phyloP scores from a whole-genome alignment of 2,113 vertebrate species.

The Morphnarchus princeps region DNA sequence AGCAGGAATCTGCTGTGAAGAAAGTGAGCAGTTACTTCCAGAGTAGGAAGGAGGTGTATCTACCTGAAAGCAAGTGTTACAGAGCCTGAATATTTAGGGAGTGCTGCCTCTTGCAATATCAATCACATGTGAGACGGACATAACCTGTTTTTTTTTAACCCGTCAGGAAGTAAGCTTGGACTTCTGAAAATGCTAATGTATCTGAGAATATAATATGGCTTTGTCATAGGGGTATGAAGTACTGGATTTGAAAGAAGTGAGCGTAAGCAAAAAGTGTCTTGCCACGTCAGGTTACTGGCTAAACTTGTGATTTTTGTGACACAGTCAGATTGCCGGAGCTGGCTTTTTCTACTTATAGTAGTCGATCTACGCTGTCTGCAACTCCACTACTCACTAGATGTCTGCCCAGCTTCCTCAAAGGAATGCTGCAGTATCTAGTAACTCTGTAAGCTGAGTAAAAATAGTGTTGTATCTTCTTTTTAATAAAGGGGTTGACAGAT shows the following conservation, averaged over 20 bases:
- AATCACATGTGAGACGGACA: not conserved
- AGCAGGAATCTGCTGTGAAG: not conserved
- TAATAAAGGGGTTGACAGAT: not conserved
- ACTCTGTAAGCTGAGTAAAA: constrained; percentile 15
- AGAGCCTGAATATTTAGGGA: not conserved
- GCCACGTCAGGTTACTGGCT: constrained; percentile 38
- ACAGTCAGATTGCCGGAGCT: not conserved
- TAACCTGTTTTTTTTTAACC: not conserved
- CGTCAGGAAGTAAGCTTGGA: constrained; percentile 1
- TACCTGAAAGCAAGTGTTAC: not conserved
- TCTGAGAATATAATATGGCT: not conserved
- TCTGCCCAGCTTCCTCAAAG: constrained; percentile 45
- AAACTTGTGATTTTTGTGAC: not conserved
- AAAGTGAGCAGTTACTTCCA: not conserved
- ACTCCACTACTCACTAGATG: not conserved
- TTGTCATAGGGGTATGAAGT: not conserved
- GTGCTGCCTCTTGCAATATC: not conserved
- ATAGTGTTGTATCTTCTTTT: not conserved
- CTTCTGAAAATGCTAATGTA: not conserved
- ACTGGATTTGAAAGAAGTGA: not conserved
- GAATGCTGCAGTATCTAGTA: not conserved
- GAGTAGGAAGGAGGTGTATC: not conserved
- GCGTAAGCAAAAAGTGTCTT: constrained; percentile 12
- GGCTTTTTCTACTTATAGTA: not conserved
- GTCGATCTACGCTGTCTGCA: not conserved